Conservation (phyloP, 92 coral and sea anemone species). For the Paramuricea clavata region DNA sequence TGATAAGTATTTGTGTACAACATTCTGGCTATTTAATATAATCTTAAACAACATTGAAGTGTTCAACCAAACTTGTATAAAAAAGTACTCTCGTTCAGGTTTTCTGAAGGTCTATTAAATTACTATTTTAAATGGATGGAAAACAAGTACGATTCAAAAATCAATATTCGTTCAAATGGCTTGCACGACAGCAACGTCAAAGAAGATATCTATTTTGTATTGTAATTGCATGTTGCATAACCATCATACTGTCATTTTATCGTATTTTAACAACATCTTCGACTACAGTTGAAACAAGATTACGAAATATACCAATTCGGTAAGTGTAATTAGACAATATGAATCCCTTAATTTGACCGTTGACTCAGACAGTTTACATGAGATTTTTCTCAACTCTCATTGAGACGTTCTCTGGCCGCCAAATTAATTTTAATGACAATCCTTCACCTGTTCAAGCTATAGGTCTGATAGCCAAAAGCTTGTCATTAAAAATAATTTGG, state of each 20-base stretch:
- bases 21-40: not conserved
- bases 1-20: not conserved
- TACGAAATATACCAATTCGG: not conserved
- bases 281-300: not conserved
- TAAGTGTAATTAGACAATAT: not conserved
- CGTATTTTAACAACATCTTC: not conserved
- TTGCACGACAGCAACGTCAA: not conserved
- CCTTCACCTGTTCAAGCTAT: too few relatives aligned
- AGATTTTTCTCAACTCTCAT: too few relatives aligned
- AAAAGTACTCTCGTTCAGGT: not conserved
- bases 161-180: not conserved
- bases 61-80: not conserved
- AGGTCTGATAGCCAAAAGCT: too few relatives aligned
- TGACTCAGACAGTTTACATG: too few relatives aligned
- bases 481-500: too few relatives aligned
- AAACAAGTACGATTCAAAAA: not conserved
- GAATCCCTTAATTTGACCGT: not conserved
- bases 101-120: not conserved
- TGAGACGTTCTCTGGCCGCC: too few relatives aligned
- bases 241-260: not conserved
- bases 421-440: too few relatives aligned
- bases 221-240: not conserved
- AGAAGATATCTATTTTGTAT: not conserved
- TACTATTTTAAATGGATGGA: not conserved
- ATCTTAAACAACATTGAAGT: not conserved